Evolutionary conservation across 2,797 vertebrate genomes (phyloP), one percentile per base, ranked within the genome.

Genomic region (Botia almorhae): DNA sequence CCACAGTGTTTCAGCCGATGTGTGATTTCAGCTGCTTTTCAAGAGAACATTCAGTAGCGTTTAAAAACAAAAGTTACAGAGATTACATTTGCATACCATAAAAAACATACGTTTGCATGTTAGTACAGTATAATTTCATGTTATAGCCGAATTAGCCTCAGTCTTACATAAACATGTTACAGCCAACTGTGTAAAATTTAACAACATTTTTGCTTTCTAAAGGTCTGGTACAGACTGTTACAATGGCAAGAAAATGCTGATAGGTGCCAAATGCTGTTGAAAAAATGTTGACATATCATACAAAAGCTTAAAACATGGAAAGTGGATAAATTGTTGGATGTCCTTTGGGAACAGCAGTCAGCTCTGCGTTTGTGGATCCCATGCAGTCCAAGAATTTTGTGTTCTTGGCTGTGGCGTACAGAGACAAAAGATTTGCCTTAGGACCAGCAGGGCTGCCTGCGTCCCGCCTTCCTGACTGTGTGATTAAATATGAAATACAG

Each of bases 191-290:
- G 50, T 53, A 36, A 63, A 33, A 85, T 89, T 85, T 89, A 89
- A 78, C 86, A 88, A 82, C 82, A 80, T 58, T 50, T 8, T 72
- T 87, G 84, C 74, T 73, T 81, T 87, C 86, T 85, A 87, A 90
- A 88, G 75, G 76, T 74, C 80, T 71, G 64, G 65, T 74, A 75
- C 69, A 85, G 89, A 86, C 89, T 87, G 91, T 91, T 90, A 88
- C 85, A 26, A 50, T 43, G 86, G 65, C 80, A 89, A 55, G 87
- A 64, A 55, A 85, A 85, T 48, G 17, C 78, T 82, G 75, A 69
- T 48, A 84, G 87, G 87, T 87, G 86, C 88, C 55, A 46, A 46
- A 33, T 29, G 64, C 39, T 74, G 14, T 65, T 51, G 39, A 70
- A 83, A 56, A 73, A 50, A 33, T 56, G 46, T 69, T 14, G 7